Conservation (phyloP, 2,113 vertebrate genomes). For the Heteronetta atricapilla region DNA sequence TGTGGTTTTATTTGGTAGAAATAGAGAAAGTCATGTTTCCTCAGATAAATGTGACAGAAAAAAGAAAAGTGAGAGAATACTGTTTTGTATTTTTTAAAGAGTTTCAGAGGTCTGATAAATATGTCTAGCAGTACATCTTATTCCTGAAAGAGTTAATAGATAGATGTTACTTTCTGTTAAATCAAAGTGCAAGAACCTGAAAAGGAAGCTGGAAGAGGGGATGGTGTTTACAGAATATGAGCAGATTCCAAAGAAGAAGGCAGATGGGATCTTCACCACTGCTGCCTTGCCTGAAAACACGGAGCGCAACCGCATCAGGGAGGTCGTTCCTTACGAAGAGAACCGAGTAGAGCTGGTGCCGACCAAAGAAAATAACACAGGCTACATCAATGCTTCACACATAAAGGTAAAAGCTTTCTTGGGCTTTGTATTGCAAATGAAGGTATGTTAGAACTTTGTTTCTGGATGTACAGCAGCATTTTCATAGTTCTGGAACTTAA, state of each 20-base stretch:
- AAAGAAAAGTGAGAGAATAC: background rate
- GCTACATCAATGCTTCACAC: conserved; percentile 95
- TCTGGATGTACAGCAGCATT: background rate
- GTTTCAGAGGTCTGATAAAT: background rate
- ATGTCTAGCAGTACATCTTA: background rate
- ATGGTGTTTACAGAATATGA: conserved; percentile 94
- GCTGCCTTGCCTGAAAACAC: conserved; percentile 87
- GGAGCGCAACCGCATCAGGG: conserved; percentile 90
- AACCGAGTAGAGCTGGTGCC: conserved; percentile 92
- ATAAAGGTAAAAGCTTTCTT: conserved; percentile 81
- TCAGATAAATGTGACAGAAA: background rate
- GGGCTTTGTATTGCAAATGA: background rate
- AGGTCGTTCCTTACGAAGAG: conserved; percentile 91
- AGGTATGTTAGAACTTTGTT: background rate
- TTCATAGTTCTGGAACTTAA: background rate
- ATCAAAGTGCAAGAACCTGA: conserved; percentile 88
- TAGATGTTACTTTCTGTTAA: background rate
- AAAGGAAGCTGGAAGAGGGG: conserved; percentile 89
- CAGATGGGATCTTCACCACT: conserved; percentile 83
- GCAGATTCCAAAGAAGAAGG: conserved; percentile 91
- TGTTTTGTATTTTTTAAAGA: background rate
- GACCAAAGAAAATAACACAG: conserved; percentile 94
- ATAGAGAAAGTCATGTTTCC: background rate
- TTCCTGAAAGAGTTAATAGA: background rate
- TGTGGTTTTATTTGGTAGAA: background rate